Conservation (phyloP, 2,113 vertebrate genomes). For the Microcebus murinus region DNA sequence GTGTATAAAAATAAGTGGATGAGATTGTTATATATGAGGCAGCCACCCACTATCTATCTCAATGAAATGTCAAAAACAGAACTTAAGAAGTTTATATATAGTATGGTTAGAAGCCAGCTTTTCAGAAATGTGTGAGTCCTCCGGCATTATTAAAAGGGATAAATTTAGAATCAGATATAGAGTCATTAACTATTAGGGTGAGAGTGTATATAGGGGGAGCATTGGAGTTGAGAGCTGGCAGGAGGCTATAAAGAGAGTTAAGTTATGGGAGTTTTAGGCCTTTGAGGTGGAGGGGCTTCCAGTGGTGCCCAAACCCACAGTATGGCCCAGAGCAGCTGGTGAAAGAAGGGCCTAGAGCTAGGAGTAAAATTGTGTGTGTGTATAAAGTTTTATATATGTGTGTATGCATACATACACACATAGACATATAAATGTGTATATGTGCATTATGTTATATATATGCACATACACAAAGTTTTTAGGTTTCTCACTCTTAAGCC, state of each 20-base stretch:
- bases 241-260: neutral
- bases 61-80: slow-evolving; percentile 60
- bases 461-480: neutral
- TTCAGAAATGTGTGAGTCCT: slow-evolving; percentile 36
- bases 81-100: slow-evolving; percentile 21
- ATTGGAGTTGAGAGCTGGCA: neutral
- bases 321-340: neutral
- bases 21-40: slow-evolving; percentile 20
- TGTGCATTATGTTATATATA: neutral
- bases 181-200: neutral
- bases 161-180: neutral
- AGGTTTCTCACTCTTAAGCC: neutral
- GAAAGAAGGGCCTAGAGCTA: neutral
- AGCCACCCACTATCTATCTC: slow-evolving; percentile 42
- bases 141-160: neutral
- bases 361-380: neutral
- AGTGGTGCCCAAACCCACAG: neutral
- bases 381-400: neutral
- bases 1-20: slow-evolving; percentile 30
- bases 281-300: neutral
- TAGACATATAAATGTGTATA: neutral
- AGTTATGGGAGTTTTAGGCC: neutral
- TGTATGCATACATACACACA: neutral
- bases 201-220: neutral
- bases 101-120: neutral